Base-by-base conservation (phyloP, 2,797 vertebrate genomes). In the Anas acuta region DNA sequence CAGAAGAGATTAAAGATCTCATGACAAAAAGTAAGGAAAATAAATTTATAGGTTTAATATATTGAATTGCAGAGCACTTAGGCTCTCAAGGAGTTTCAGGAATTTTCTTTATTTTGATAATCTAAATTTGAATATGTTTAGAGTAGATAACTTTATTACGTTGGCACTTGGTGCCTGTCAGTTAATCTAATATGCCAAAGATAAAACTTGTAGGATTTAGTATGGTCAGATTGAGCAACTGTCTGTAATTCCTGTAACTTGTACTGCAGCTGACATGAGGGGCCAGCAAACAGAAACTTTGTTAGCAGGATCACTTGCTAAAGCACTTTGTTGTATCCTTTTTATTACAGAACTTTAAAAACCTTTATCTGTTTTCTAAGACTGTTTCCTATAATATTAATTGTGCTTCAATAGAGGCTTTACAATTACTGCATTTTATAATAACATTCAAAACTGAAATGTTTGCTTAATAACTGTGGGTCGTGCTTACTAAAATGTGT, bases 241-340 rank as follows among this genome's bases (percentile, higher is more conserved):
- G n/a, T 23, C 75, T 74, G 15, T 87, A 43, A 85, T 33, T 87
- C 77, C 0, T 84, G 33, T 37, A 56, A 17, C 28, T 89, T 92
- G 7, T 79, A 3, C 96, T 96, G 51, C 95, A 99, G 99, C 98
- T 95, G 98, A 99, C 94, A 97, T 99, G 90, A 98, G 94, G 51
- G 99, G 98, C 51, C 98, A 98, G 64, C 98, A 98, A 43, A 99
- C 98, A 1, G 99, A 99, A 80, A 99, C 99, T 7, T 86, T 99
- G 75, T 87, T 99, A 96, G 99, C 99, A 9, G 99, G 99, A 79
- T 99, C 99, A 8, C 98, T 99, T 9, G 98, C 99, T 90, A 99
- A 99, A 98, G 99, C 99, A 26, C 99, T 99, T 17, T 99, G 99
- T 95, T 99, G 99, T 99, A 99, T 99, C 99, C 99, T 99, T 98